Evolutionary conservation across 2,113 vertebrate species (phyloP).

Genomic region (Trichechus manatus): DNA sequence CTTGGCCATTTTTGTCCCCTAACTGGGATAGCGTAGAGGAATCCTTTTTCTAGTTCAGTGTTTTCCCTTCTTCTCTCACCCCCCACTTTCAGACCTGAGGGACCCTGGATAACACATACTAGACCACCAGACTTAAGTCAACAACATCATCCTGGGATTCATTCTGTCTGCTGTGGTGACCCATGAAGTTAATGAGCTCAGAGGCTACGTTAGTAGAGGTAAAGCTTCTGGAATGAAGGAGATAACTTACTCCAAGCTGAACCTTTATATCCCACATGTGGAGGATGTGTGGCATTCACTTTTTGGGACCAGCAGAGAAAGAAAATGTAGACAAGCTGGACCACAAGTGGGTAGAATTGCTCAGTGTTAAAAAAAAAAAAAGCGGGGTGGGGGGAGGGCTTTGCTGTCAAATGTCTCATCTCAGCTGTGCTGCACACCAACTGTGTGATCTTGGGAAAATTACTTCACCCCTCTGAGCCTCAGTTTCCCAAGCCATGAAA

Average conservation of each 20-base stretch:
- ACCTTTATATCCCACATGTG: not conserved
- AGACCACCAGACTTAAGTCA: not conserved
- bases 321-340: not conserved
- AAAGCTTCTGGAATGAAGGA: not conserved
- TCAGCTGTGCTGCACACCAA: not conserved
- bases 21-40: not conserved
- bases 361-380: not conserved
- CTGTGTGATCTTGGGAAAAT: not conserved
- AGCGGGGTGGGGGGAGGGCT: not conserved
- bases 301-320: no score
- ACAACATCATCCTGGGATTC: not conserved
- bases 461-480: not conserved
- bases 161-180: not conserved
- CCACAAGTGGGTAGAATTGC: not conserved
- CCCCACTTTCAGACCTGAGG: not conserved
- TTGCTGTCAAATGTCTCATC: not conserved
- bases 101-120: not conserved
- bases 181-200: not conserved
- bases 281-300: not conserved
- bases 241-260: not conserved
- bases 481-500: constrained; percentile 26
- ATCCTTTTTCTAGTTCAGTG: not conserved
- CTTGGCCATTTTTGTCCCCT: not conserved
- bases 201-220: not conserved
- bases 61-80: not conserved